Conservation (phyloP, 2,888 invertebrate species). For the Acrobasis consociella region DNA sequence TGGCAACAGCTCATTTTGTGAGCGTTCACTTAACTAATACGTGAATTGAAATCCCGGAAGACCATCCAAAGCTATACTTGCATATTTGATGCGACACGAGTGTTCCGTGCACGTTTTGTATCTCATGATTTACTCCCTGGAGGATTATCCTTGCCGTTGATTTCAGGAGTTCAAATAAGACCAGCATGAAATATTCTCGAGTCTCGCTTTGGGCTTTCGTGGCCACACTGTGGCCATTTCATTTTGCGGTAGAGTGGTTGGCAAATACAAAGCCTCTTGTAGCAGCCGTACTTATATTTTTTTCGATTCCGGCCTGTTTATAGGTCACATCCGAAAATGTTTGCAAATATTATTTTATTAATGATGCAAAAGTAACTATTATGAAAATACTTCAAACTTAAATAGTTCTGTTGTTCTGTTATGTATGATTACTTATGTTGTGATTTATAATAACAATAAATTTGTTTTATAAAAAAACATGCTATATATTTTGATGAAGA, state of each 20-base stretch:
- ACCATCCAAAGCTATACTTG: neutral
- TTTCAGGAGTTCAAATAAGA: neutral
- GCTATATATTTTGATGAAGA: too few species aligned
- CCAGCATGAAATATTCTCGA: neutral
- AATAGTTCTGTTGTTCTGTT: too few species aligned
- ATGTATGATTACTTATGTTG: too few species aligned
- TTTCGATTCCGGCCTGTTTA: neutral
- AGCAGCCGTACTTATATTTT: neutral
- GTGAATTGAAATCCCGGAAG: neutral
- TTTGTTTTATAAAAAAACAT: too few species aligned
- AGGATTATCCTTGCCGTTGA: conserved; percentile 4
- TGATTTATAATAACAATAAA: too few species aligned
- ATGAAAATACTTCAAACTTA: too few species aligned
- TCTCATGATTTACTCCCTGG: neutral
- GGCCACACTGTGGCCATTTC: conserved; percentile 4
- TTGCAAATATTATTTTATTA: too few species aligned
- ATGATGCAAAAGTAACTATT: too few species aligned
- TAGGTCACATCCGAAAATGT: too few species aligned
- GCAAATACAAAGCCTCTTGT: neutral
- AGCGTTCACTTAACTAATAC: neutral
- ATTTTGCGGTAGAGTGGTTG: conserved; percentile 10
- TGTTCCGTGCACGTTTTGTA: neutral
- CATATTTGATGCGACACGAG: neutral
- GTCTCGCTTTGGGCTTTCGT: neutral
- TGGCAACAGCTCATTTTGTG: too few species aligned